Conservation (phyloP, 2,113 vertebrate species). For the Manacus vitellinus region DNA sequence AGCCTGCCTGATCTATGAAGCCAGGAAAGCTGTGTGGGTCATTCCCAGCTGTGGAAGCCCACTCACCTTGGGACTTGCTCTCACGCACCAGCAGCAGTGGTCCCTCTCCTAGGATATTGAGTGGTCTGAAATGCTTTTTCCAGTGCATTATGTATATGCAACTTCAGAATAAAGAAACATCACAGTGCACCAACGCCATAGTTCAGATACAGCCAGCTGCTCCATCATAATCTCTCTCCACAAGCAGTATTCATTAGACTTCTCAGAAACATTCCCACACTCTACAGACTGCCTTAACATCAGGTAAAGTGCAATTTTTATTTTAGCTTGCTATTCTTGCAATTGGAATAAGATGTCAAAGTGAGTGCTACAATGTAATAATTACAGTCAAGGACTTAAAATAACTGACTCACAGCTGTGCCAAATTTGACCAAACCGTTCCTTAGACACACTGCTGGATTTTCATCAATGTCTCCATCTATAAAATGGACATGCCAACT, state of each 20-base stretch:
- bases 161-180: background rate
- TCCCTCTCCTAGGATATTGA: background rate
- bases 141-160: background rate
- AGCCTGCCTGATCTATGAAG: background rate
- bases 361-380: background rate
- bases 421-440: background rate
- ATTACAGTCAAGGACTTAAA: background rate
- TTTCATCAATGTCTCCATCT: background rate
- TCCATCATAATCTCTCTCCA: background rate
- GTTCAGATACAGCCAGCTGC: background rate
- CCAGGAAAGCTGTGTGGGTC: background rate
- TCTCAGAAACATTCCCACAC: background rate
- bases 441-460: background rate
- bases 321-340: background rate
- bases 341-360: background rate
- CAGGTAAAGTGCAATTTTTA: background rate
- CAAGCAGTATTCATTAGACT: background rate
- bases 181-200: background rate
- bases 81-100: background rate
- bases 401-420: background rate
- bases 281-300: background rate
- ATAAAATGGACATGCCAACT: background rate
- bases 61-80: background rate
- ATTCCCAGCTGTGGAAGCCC: background rate
- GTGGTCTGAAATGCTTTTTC: background rate